Evolutionary conservation across 2,113 vertebrate genomes (phyloP), one percentile per base, ranked within the genome.

Genomic region (Mus spicilegus): DNA sequence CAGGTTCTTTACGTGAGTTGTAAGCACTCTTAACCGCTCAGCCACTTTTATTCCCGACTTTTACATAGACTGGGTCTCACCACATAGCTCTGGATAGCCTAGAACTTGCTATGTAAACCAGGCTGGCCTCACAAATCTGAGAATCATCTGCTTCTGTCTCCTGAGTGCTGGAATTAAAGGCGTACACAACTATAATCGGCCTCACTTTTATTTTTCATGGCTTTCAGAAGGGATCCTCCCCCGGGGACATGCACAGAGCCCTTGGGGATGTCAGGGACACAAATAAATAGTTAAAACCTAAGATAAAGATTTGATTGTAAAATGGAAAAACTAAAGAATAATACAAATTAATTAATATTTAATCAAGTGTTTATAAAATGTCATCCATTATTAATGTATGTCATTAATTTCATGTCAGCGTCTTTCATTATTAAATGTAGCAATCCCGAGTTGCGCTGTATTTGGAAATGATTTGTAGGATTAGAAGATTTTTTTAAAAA

Each of bases 301-400:
- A 80, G 26, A 87, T 8, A 78, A 76, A 76, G 14, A 5, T 73
- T 87, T 76, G 72, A 26, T 67, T 91, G 24, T 30, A 67, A 95
- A 82, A 76, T 33, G 36, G 16, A 75, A 87, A 75, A 91, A 91
- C 61, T 91, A 33, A 9, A 39, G n/a, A 80, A 87, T 58, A 87
- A 87, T 26, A 30, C 67, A 90, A 65, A 65, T 89, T 73, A 82
- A 78, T 94, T 78, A 95, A 85, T 87, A 33, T 93, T 95, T 94
- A 61, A 96, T 81, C 63, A 76, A 76, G 78, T 87, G 81, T 78
- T 91, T 90, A 85, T 26, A 90, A 90, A 82, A 78, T 61, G 30
- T 58, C 75, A 87, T 58, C 19, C n/a, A 36, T 42, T 81, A 56
- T 73, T 94, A 89, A 92, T 93, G 80, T 82, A 84, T 89, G 26